Conservation (phyloP, 2,888 invertebrate genomes). For the Parapristionchus giblindavisi region DNA sequence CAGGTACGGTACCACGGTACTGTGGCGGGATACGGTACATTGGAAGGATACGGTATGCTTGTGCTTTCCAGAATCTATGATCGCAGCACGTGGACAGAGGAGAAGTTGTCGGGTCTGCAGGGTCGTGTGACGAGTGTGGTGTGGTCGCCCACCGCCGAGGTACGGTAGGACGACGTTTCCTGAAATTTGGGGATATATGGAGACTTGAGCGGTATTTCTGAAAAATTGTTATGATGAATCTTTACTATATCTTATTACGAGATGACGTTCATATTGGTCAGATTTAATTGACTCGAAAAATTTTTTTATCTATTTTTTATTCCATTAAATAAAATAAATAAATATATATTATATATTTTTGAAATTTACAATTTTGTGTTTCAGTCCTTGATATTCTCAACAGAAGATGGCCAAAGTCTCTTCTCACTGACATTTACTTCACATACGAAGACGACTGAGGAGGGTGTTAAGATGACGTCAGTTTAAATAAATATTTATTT, state of each 20-base stretch:
- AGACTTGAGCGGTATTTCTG: neutral
- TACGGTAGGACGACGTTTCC: neutral
- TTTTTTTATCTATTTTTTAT: neutral
- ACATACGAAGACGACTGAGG: slow-evolving; percentile 1
- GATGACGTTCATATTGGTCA: neutral
- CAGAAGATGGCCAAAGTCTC: neutral
- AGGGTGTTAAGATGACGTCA: slow-evolving; percentile 24
- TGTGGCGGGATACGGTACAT: neutral
- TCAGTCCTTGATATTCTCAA: slow-evolving; percentile 21
- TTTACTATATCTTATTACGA: neutral
- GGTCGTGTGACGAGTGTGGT: slow-evolving; percentile 28
- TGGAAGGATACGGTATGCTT: neutral
- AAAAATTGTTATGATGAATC: neutral
- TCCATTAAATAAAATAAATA: neutral
- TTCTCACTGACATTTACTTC: slow-evolving; percentile 5
- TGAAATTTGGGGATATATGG: neutral
- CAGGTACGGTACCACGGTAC: neutral
- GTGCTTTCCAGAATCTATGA: slow-evolving; percentile 33
- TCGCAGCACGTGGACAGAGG: slow-evolving; percentile 24
- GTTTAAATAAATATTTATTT: neutral
- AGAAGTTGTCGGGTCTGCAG: slow-evolving; percentile 29
- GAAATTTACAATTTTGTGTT: neutral
- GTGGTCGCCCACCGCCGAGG: slow-evolving; percentile 29
- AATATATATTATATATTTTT: neutral
- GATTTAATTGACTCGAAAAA: too few relatives aligned